These are phyloP conservation scores for Miichthys miiuy DNA, from an alignment of 2,797 vertebrate genomes.

Conservation along the genomic window DNA sequence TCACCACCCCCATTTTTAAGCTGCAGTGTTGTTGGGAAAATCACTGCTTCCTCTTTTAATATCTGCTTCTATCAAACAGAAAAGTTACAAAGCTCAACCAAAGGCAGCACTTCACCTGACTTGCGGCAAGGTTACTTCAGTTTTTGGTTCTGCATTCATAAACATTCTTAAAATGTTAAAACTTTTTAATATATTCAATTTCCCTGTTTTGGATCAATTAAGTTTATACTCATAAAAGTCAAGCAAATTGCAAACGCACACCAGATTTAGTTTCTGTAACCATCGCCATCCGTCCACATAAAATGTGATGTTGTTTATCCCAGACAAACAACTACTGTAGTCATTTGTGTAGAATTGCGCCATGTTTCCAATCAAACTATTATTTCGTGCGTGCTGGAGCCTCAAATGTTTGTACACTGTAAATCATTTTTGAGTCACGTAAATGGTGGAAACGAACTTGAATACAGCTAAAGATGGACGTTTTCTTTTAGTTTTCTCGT, in stretches of 20 bases:
- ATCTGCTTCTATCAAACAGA: background rate
- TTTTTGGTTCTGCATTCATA: conserved; percentile 32
- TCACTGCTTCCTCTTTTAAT: conserved; percentile 33
- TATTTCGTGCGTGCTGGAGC: conserved; percentile 4
- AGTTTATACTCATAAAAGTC: background rate
- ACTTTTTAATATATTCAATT: background rate
- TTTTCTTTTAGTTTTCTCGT: conserved; percentile 10
- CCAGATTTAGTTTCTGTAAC: conserved; percentile 2
- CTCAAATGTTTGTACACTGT: conserved; percentile 19
- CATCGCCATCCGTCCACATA: background rate
- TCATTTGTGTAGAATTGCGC: background rate
- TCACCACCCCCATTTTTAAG: background rate
- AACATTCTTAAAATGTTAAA: background rate
- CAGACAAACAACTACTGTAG: conserved; percentile 9
- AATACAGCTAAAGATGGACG: background rate
- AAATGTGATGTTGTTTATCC: conserved; percentile 20
- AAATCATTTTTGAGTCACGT: conserved; percentile 4
- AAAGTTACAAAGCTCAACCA: background rate
- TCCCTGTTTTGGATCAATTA: background rate
- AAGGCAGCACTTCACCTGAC: background rate
- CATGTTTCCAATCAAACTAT: conserved; percentile 3
- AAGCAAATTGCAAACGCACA: conserved; percentile 8
- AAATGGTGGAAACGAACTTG: conserved; percentile 5
- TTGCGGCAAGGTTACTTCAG: background rate
- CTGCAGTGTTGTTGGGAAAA: background rate